phyloP scores from a whole-genome alignment of 2,113 vertebrate species.

The Brachyistius frenatus region DNA sequence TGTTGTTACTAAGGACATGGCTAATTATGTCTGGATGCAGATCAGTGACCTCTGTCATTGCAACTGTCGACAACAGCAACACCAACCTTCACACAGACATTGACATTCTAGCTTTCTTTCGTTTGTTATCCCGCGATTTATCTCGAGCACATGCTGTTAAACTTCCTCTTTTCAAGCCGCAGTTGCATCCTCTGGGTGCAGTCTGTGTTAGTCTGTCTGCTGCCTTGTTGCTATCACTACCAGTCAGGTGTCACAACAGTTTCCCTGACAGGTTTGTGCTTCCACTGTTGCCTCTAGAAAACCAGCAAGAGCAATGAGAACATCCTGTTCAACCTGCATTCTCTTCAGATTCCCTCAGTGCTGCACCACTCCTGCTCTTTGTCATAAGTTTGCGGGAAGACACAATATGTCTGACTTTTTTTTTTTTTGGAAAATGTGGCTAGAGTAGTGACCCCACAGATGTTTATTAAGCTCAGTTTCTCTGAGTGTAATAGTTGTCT shows the following conservation, averaged over 20 bases:
- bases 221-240: conserved; percentile 68
- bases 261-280: conserved; percentile 55
- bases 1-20: neutral
- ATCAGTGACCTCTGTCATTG: conserved; percentile 14
- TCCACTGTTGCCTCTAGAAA: conserved; percentile 41
- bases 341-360: conserved; percentile 15
- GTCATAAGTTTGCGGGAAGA: neutral
- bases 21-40: conserved; percentile 13
- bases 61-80: neutral
- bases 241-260: conserved; percentile 66
- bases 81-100: neutral
- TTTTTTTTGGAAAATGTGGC: neutral
- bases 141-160: conserved; percentile 38
- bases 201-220: conserved; percentile 44
- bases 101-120: neutral
- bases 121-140: conserved; percentile 27
- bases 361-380: conserved; percentile 1
- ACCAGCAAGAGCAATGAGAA: conserved; percentile 45
- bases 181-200: conserved; percentile 46
- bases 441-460: neutral
- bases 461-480: neutral
- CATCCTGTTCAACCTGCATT: conserved; percentile 19
- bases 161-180: conserved; percentile 59
- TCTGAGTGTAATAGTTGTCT: neutral
- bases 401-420: neutral